These are phyloP conservation scores for Drosophila peninsularis DNA, from an alignment of 2,888 invertebrate genomes.

Conservation along the genomic window DNA sequence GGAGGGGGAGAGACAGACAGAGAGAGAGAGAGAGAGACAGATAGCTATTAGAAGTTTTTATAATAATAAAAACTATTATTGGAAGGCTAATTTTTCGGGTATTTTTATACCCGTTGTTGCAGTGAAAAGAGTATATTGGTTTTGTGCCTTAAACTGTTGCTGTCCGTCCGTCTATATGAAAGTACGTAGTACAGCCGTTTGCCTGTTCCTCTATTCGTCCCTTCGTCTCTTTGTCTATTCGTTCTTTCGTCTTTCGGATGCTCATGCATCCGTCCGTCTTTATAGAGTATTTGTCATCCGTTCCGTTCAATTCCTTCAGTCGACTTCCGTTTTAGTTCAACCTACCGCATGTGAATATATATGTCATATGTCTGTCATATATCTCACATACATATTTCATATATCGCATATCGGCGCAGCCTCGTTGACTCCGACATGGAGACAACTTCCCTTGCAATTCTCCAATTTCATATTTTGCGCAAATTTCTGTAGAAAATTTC, in stretches of 20 bases:
- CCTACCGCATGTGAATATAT: constrained; percentile 37
- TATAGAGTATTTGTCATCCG: constrained; percentile 38
- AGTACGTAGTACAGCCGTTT: not conserved
- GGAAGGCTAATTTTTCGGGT: not conserved
- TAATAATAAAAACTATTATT: not conserved
- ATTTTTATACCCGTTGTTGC: too few species aligned
- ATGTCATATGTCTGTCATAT: not conserved
- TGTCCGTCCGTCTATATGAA: not conserved
- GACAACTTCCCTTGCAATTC: constrained; percentile 12
- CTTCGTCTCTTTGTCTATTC: not conserved
- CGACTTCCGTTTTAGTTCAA: constrained; percentile 9
- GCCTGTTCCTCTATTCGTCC: not conserved
- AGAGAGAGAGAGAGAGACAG: not conserved
- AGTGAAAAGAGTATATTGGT: not conserved
- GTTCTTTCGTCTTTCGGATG: not conserved
- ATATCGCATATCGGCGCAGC: not conserved
- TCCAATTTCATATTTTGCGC: constrained; percentile 43
- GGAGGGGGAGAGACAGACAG: not conserved
- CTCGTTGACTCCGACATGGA: not conserved
- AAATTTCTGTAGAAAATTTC: constrained; percentile 36
- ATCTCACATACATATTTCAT: constrained; percentile 21
- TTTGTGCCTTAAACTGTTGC: not conserved
- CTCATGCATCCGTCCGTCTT: too few species aligned
- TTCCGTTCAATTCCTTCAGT: not conserved
- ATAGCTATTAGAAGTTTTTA: not conserved